These are phyloP conservation scores for Sarcophaga bullata DNA, from an alignment of 1,140 invertebrate genomes.

Conservation along the genomic window DNA sequence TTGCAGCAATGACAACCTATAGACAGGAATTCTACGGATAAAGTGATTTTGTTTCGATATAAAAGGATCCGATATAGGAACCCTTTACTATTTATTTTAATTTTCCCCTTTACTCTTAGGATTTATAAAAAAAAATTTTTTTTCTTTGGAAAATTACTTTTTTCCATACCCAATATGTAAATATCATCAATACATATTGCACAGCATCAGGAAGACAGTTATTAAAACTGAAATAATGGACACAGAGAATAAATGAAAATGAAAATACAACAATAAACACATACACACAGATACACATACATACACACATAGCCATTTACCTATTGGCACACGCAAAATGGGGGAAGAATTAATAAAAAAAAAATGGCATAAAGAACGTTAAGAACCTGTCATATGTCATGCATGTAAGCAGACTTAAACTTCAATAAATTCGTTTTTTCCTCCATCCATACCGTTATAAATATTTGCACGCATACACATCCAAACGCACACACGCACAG, in stretches of 20 bases:
- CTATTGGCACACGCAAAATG: too few relatives aligned
- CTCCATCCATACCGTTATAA: neutral
- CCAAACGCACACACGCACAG: neutral
- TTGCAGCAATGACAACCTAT: too few relatives aligned
- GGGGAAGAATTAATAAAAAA: too few relatives aligned
- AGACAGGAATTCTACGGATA: too few relatives aligned
- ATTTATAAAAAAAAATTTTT: too few relatives aligned
- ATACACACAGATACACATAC: too few relatives aligned
- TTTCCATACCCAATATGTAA: neutral
- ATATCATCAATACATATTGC: neutral
- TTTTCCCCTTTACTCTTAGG: too few relatives aligned
- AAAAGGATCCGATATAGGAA: too few relatives aligned
- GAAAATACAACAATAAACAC: too few relatives aligned
- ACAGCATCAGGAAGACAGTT: neutral
- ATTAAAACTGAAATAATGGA: neutral
- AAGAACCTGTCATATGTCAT: constrained; percentile 4
- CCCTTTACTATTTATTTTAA: too few relatives aligned
- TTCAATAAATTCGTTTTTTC: neutral
- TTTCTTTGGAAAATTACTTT: neutral
- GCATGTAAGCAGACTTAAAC: neutral
- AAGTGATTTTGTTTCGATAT: too few relatives aligned
- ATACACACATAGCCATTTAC: too few relatives aligned
- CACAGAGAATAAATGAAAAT: neutral
- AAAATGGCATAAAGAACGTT: neutral
- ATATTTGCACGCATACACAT: neutral